phyloP scores from a whole-genome alignment of 2,113 vertebrate genomes.

The Cairina moschata region DNA sequence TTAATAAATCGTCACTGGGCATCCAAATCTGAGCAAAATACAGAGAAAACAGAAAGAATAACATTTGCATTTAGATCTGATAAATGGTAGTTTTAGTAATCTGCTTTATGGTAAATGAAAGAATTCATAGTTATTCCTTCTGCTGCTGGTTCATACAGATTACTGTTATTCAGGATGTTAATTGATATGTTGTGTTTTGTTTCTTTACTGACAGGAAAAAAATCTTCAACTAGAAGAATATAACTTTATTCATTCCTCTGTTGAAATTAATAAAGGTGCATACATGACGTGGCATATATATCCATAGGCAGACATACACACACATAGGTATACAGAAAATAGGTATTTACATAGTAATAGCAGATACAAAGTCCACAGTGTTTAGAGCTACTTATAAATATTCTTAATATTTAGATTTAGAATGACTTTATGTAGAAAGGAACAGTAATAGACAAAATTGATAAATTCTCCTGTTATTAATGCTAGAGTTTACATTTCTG shows the following conservation, averaged over 20 bases:
- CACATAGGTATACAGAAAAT: not conserved
- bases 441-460: constrained; percentile 6
- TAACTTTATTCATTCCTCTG: not conserved
- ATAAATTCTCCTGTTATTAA: constrained; percentile 12
- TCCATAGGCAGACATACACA: not conserved
- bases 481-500: constrained; percentile 42
- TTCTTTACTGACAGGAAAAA: not conserved
- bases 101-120: not conserved
- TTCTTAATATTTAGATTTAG: not conserved
- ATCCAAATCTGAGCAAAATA: not conserved
- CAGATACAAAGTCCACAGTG: not conserved
- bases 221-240: not conserved
- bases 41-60: not conserved
- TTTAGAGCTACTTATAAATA: not conserved
- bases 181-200: not conserved
- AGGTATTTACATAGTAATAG: not conserved
- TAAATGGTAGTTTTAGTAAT: not conserved
- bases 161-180: not conserved
- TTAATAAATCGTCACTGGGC: not conserved
- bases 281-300: not conserved
- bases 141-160: not conserved
- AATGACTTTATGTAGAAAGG: constrained; percentile 20
- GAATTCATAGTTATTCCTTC: not conserved
- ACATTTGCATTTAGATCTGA: not conserved
- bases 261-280: not conserved